These are phyloP conservation scores for Thalpophila matura DNA, from an alignment of 2,888 invertebrate genomes.

Conservation along the genomic window DNA sequence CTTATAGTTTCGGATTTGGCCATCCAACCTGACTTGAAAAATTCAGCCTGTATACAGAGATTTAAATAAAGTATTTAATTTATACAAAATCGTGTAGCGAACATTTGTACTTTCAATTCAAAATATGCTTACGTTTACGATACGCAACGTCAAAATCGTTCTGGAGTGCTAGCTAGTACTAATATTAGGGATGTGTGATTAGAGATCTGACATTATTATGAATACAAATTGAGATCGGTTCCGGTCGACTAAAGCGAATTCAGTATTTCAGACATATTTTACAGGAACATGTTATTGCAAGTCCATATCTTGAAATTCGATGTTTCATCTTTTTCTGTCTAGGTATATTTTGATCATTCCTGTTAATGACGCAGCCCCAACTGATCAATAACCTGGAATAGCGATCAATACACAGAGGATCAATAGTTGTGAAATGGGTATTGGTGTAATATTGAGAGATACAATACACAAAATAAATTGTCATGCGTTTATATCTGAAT, in stretches of 20 bases:
- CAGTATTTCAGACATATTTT: slow-evolving; percentile 13
- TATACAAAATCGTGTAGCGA: too few species aligned
- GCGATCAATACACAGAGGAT: slow-evolving; percentile 35
- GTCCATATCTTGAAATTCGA: slow-evolving; percentile 10
- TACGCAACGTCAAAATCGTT: too few species aligned
- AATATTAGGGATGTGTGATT: slow-evolving; percentile 3
- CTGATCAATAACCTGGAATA: slow-evolving; percentile 40
- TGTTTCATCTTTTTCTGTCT: slow-evolving; percentile 9
- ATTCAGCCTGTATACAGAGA: too few species aligned
- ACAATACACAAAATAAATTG: slow-evolving; percentile 57
- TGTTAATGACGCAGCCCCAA: slow-evolving; percentile 10
- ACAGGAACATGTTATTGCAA: slow-evolving; percentile 22
- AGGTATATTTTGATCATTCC: slow-evolving; percentile 2
- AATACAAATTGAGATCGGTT: slow-evolving; percentile 4
- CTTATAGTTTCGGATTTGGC: too few species aligned
- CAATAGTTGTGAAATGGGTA: slow-evolving; percentile 20
- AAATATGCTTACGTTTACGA: too few species aligned
- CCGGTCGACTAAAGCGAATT: not conserved
- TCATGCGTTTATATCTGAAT: slow-evolving; percentile 64
- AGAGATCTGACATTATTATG: not conserved
- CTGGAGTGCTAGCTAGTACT: too few species aligned
- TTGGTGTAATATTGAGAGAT: slow-evolving; percentile 25
- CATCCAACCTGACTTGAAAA: too few species aligned
- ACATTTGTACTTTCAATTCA: too few species aligned
- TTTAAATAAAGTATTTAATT: too few species aligned